phyloP scores from a whole-genome alignment of 2,888 invertebrate genomes.

The Chrysolina oricalcia region DNA sequence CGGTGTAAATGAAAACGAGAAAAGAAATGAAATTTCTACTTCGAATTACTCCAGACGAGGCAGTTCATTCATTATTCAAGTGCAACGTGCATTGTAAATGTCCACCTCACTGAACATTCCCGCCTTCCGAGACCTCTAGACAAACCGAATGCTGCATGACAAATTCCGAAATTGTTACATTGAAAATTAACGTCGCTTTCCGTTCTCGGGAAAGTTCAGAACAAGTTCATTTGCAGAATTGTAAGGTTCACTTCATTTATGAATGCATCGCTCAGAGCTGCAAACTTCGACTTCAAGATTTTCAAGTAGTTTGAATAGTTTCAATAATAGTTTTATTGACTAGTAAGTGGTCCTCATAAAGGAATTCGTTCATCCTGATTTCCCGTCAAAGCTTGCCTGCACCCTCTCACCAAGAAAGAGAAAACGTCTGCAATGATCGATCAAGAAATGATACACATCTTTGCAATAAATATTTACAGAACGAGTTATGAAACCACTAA shows the following conservation, averaged over 20 bases:
- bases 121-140: conserved; percentile 3
- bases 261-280: neutral
- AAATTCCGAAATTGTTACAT: conserved; percentile 22
- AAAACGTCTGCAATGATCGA: no score
- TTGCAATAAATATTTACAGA: no score
- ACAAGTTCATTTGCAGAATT: conserved; percentile 4
- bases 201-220: neutral
- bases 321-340: no score
- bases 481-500: no score
- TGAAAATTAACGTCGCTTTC: conserved; percentile 5
- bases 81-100: conserved; percentile 21
- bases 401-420: no score
- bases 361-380: no score
- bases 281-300: neutral
- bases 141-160: conserved; percentile 5
- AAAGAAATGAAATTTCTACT: conserved; percentile 10
- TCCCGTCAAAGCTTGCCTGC: no score
- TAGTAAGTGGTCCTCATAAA: no score
- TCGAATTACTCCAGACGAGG: conserved; percentile 15
- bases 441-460: no score
- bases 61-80: conserved; percentile 8
- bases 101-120: conserved; percentile 11
- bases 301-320: no score
- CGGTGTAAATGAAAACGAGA: conserved; percentile 5
- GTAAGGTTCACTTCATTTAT: neutral